Base-by-base conservation (phyloP, 2,888 invertebrate species). In the Rutpela maculata region DNA sequence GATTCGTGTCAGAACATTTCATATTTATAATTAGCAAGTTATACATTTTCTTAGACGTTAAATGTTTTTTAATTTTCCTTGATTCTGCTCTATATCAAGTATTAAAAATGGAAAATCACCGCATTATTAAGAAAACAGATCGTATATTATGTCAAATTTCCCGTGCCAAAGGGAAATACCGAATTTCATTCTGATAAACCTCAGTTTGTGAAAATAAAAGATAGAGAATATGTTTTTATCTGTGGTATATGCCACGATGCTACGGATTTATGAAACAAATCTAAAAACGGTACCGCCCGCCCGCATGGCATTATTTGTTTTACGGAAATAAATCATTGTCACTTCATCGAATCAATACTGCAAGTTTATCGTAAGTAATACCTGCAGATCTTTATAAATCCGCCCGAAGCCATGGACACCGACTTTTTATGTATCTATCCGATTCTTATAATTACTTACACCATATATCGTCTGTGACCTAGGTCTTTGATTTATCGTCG, bases 251-350 rank as follows among this genome's bases (percentile, higher is more conserved):
- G 38, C 11, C 17, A 11, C 17, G 31, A 18, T 63, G 11, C 63
- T 18, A n/a, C 18, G 17, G 35, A 18, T 15, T 38, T 18, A 35
- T 26, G 2, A 18, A 22, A 59, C 6, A 10, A 57, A 57, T 57
- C 18, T 43, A 60, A 60, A 19, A 70, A 22, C 38, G 60, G 38
- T 15, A 18, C 35, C 59, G 26, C 55, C 35, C 59, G 26, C 55
- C 55, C 35, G 18, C 35, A 57, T 18, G 6, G 38, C 43, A 4
- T 15, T 18, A 19, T 15, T 60, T 43, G 60, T 62, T 70, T 70
- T 60, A 4, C 43, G n/a, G 18, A 60, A 60, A 70, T 70, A 70
- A 38, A 70, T 70, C 70, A 70, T 43, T 60, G 60, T 60, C 60
- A 70, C 50, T 70, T 70, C 19, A 43, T 38, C n/a, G 18, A 43